Conservation (phyloP, 1,140 invertebrate genomes). For the Orchestia grillus region DNA sequence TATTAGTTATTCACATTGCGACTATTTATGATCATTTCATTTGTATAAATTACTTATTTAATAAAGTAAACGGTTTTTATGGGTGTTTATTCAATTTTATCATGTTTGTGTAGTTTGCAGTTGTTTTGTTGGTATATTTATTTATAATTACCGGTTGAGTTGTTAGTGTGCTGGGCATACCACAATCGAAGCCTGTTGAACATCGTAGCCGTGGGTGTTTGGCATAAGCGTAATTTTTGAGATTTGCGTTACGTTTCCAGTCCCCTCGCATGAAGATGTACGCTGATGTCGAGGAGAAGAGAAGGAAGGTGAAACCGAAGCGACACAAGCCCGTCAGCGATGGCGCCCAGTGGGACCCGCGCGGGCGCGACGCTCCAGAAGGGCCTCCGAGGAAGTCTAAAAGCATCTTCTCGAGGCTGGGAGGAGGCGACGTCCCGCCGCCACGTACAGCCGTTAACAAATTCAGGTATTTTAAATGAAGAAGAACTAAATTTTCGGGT, state of each 20-base stretch:
- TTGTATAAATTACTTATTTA: no score
- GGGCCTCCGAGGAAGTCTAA: neutral
- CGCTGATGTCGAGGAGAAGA: slow-evolving; percentile 64
- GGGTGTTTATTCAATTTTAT: no score
- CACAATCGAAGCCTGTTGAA: no score
- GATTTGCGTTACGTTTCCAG: slow-evolving; percentile 9
- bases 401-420: slow-evolving; percentile 17
- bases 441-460: neutral
- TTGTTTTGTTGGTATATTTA: no score
- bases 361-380: neutral
- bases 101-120: no score
- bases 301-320: slow-evolving; percentile 50
- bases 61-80: no score
- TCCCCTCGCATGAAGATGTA: slow-evolving; percentile 65
- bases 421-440: neutral
- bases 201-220: no score
- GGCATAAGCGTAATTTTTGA: neutral
- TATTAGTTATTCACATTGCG: no score
- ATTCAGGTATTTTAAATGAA: slow-evolving; percentile 10
- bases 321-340: neutral
- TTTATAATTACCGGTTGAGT: no score
- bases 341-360: slow-evolving; percentile 1
- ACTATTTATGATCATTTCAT: no score
- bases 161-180: no score
- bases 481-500: neutral